phyloP scores from a whole-genome alignment of 2,797 vertebrate species.

The Etheostoma nigrum region DNA sequence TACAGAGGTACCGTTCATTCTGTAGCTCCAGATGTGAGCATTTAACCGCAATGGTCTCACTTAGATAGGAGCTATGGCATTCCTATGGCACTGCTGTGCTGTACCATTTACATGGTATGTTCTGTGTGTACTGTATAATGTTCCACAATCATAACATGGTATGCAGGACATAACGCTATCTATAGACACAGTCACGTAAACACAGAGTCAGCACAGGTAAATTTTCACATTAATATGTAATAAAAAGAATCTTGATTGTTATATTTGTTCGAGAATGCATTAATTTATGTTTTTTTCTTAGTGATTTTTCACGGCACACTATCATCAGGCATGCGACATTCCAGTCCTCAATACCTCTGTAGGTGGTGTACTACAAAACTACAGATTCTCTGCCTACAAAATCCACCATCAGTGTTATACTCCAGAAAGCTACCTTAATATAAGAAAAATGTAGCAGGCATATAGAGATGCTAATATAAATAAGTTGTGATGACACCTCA shows the following conservation, averaged over 20 bases:
- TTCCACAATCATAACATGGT: slow-evolving; percentile 3
- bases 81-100: neutral
- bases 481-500: neutral
- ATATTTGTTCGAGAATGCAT: slow-evolving; percentile 3
- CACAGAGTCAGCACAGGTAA: neutral
- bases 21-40: neutral
- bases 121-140: slow-evolving; percentile 10
- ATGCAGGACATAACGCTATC: slow-evolving; percentile 12
- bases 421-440: too few relatives aligned
- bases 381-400: too few relatives aligned
- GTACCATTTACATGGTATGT: neutral
- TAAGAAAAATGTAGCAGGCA: neutral
- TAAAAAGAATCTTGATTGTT: neutral
- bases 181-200: slow-evolving; percentile 2
- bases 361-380: too few relatives aligned
- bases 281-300: neutral
- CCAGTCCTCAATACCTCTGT: neutral
- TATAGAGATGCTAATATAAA: neutral
- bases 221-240: neutral
- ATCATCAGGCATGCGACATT: neutral
- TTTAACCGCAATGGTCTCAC: slow-evolving; percentile 8
- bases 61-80: slow-evolving; percentile 9
- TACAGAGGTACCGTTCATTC: neutral
- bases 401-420: too few relatives aligned
- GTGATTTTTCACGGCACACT: neutral